Base-by-base conservation (phyloP, 2,888 invertebrate genomes). In the Amphipoea lucens region DNA sequence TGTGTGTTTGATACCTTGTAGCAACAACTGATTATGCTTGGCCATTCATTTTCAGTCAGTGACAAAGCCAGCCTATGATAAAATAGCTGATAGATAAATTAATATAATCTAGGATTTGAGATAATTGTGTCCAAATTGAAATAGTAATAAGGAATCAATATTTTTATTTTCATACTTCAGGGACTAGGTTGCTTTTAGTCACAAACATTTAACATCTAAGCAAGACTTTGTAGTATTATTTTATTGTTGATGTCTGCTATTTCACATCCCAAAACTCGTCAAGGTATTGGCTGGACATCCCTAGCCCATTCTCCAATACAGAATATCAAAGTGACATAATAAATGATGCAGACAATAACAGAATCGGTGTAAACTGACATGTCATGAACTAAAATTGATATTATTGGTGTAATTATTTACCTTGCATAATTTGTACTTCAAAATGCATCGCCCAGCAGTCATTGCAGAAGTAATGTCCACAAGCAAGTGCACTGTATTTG, bases 361-460 rank as follows among this genome's bases (percentile, higher is more conserved):
- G 29, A 12, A 69, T 20, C 11, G 11, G 12, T 51, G 40, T 60
- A 11, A 57, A 4, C 40, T 17, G 5, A 36, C 23, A 40, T 40
- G 9, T 36, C 9, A 54, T 54, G 9, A 36, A 40, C n/a, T 17
- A 71, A 17, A 60, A 71, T 57, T 9, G 0, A 29, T 42, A 40
- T 17, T n/a, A 20, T 65, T 42, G 5, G n/a, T 14, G 11, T 23
- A 62, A 57, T 48, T 65, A 74, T 78, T 97, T 97, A 95, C 99
- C 99, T 97, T 99, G 98, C 95, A 98, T 98, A 90, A 99, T 99
- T 97, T 99, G 99, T 92, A 99, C 98, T 97, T 99, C 99, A 95
- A 99, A 99, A 97, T 99, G 99, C 97, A 98, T 98, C 83, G 98
- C 98, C 99, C 99, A 99, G 95, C 99, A 99, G 87, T 99, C 98